phyloP scores from a whole-genome alignment of 2,113 vertebrate genomes.

The Semnornis frantzii region DNA sequence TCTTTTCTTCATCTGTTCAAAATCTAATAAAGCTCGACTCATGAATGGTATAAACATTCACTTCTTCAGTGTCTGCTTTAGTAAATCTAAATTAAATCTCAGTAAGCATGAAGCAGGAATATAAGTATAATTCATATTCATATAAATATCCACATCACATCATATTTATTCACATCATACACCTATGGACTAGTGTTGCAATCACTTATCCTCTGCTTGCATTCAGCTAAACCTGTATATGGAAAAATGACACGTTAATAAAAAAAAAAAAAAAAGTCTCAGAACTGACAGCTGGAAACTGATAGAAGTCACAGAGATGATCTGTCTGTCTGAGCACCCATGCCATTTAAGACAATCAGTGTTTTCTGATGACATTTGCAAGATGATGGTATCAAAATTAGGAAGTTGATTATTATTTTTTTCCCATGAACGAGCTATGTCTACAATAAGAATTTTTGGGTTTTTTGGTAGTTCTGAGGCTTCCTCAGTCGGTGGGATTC shows the following conservation, averaged over 20 bases:
- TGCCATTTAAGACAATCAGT: not conserved
- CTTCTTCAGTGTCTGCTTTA: not conserved
- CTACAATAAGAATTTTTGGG: not conserved
- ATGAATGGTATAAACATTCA: not conserved
- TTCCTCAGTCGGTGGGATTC: not conserved
- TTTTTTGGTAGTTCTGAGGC: not conserved
- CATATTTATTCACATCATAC: not conserved
- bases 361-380: not conserved
- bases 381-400: not conserved
- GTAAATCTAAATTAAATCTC: conserved; percentile 52
- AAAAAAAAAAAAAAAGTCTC: not conserved
- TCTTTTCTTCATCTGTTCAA: not conserved
- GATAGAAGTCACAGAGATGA: not conserved
- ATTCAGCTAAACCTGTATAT: not conserved
- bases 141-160: not conserved
- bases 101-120: not conserved
- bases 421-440: not conserved
- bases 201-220: not conserved
- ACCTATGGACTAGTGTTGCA: not conserved
- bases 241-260: not conserved
- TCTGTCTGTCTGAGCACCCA: not conserved
- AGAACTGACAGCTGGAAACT: not conserved
- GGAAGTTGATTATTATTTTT: not conserved
- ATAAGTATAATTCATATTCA: not conserved
- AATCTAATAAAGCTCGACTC: conserved; percentile 13